Evolutionary conservation across 2,888 invertebrate species (phyloP).

Genomic region (Timema podura): DNA sequence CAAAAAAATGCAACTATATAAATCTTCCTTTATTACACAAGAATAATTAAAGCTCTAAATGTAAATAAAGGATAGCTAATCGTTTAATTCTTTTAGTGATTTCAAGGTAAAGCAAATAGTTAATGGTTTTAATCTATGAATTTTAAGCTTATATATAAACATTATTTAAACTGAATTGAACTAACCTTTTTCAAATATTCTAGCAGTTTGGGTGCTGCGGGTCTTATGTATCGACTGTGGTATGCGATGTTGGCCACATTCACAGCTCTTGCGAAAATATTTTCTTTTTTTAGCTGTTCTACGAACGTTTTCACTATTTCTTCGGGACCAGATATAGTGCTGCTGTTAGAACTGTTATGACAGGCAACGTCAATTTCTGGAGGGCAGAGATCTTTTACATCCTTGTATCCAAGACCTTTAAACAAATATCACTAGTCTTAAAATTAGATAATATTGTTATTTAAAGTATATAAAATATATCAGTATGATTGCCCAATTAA

Average conservation of each 20-base stretch:
- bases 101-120: too few relatives aligned
- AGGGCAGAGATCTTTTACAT: constrained; percentile 45
- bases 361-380: constrained; percentile 70
- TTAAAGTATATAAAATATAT: too few relatives aligned
- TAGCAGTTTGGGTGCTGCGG: constrained; percentile 46
- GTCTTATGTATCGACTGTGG: constrained; percentile 41
- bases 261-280: constrained; percentile 36
- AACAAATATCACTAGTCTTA: too few relatives aligned
- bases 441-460: too few relatives aligned
- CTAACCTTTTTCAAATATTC: constrained; percentile 44
- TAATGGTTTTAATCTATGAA: too few relatives aligned
- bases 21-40: too few relatives aligned
- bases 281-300: constrained; percentile 46
- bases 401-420: constrained; percentile 44
- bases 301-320: constrained; percentile 59
- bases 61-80: too few relatives aligned
- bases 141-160: too few relatives aligned
- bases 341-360: constrained; percentile 72
- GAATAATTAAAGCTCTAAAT: too few relatives aligned
- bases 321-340: constrained; percentile 73
- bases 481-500: too few relatives aligned
- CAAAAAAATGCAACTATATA: too few relatives aligned
- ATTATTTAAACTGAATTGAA: neutral
- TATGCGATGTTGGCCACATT: constrained; percentile 38
- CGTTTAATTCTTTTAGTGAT: too few relatives aligned